Conservation (phyloP, 2,888 invertebrate species). For the Aleiodes testaceus region DNA sequence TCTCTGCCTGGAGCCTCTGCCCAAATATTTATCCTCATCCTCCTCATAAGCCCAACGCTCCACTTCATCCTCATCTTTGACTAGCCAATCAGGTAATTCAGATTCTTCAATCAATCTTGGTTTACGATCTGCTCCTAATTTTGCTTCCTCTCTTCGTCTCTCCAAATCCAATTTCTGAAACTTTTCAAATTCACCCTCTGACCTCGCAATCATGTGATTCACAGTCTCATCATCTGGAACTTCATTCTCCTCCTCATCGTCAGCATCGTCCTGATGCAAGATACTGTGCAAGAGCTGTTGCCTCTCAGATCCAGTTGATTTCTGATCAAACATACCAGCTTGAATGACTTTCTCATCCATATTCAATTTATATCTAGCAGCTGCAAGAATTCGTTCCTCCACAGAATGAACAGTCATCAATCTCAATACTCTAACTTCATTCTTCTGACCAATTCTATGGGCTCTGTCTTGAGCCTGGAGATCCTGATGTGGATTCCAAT, state of each 20-base stretch:
- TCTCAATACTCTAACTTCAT: slow-evolving; percentile 97
- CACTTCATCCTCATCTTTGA: slow-evolving; percentile 95
- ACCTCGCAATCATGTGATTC: slow-evolving; percentile 98
- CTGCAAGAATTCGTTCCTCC: slow-evolving; percentile 98
- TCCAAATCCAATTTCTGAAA: slow-evolving; percentile 96
- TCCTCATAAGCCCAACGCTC: slow-evolving; percentile 80
- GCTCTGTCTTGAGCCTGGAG: slow-evolving; percentile 99
- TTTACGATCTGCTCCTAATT: slow-evolving; percentile 82
- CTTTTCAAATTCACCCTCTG: slow-evolving; percentile 93
- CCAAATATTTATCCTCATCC: slow-evolving; percentile 86
- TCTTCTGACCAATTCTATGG: slow-evolving; percentile 98
- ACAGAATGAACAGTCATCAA: slow-evolving; percentile 99
- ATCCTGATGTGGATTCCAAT: slow-evolving; percentile 99
- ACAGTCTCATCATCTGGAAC: slow-evolving; percentile 99
- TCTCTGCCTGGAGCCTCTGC: slow-evolving; percentile 92
- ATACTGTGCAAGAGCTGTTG: slow-evolving; percentile 97
- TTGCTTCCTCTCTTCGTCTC: slow-evolving; percentile 84
- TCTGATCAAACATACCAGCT: slow-evolving; percentile 99
- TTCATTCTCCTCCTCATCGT: slow-evolving; percentile 97
- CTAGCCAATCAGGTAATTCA: slow-evolving; percentile 96
- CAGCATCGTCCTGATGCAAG: slow-evolving; percentile 94
- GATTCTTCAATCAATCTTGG: slow-evolving; percentile 93
- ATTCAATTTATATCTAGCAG: slow-evolving; percentile 97
- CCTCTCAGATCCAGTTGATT: slow-evolving; percentile 97
- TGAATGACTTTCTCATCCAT: slow-evolving; percentile 99